Percentiles rank a stretch among this genome's conserved stretches.
Conservation (phyloP, 2,888 invertebrate species). For the Nomada ruficornis region DNA sequence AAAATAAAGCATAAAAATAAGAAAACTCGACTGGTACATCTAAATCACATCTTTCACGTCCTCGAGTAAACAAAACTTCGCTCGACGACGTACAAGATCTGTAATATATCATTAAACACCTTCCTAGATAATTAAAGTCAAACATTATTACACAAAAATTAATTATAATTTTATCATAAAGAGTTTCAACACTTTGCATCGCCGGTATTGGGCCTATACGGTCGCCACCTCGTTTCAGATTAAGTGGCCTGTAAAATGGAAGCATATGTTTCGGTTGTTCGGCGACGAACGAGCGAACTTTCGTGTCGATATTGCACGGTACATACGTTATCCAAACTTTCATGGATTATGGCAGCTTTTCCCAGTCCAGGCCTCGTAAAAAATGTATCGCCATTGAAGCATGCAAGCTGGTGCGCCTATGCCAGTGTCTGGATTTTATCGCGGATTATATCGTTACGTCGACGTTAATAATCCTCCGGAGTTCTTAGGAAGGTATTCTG, state of each 20-base stretch:
- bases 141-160: conserved; percentile 54
- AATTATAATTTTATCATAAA: conserved; percentile 7
- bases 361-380: conserved; percentile 35
- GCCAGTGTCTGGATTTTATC: conserved; percentile 52
- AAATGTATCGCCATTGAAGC: conserved; percentile 47
- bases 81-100: no score
- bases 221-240: conserved; percentile 59
- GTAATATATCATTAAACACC: no score
- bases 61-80: no score
- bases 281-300: conserved; percentile 58
- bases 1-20: no score
- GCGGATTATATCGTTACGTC: conserved; percentile 31
- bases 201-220: conserved; percentile 59
- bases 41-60: no score
- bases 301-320: conserved; percentile 39
- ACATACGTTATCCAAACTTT: conserved; percentile 57
- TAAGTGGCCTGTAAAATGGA: conserved; percentile 55
- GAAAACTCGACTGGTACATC: no score
- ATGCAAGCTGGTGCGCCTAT: not conserved
- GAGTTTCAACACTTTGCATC: conserved; percentile 39
- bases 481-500: conserved; percentile 7
- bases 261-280: conserved; percentile 57
- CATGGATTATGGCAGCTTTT: conserved; percentile 42
- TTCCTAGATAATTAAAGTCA: no score
- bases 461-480: conserved; percentile 11